phyloP scores from a whole-genome alignment of 2,888 invertebrate genomes.

The Ashinkailepas kermadecensis region DNA sequence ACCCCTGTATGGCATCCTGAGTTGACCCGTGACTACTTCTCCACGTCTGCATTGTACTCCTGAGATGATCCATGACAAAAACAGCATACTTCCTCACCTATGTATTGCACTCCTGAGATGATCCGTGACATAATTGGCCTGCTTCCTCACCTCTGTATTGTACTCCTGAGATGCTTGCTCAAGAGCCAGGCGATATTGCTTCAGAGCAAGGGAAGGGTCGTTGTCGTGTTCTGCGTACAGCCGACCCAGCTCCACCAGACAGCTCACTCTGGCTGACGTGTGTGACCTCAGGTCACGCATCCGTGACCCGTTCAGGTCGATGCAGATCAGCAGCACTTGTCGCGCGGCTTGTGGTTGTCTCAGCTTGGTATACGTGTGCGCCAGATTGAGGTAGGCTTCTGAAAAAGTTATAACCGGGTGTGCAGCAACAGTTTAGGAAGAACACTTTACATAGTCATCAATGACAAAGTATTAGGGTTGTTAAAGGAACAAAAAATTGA shows the following conservation, averaged over 20 bases:
- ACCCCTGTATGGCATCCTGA: no score
- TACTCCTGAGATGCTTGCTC: background rate
- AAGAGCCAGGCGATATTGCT: background rate
- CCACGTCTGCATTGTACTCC: background rate
- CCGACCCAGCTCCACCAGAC: slow-evolving; percentile 77
- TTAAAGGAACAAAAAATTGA: no score
- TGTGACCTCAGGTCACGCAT: slow-evolving; percentile 81
- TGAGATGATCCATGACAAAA: no score
- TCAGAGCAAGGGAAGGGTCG: slow-evolving; percentile 50
- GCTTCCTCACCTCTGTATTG: background rate
- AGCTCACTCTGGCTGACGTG: slow-evolving; percentile 79
- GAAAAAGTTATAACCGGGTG: slow-evolving; percentile 34
- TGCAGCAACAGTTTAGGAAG: no score
- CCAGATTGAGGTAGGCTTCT: slow-evolving; percentile 93
- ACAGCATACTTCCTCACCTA: no score
- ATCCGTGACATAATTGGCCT: no score
- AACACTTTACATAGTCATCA: no score
- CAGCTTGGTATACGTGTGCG: slow-evolving; percentile 70
- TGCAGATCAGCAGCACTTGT: slow-evolving; percentile 69
- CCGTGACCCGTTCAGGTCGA: slow-evolving; percentile 72
- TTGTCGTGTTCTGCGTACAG: slow-evolving; percentile 75
- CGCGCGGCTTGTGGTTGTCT: slow-evolving; percentile 77
- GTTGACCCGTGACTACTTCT: no score
- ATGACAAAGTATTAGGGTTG: no score
- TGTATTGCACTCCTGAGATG: no score